A percentile compares a stretch with the other conserved stretches of the same genome.
Evolutionary conservation across 2,888 invertebrate genomes (phyloP).

Genomic region (Drosophila multiciliata): DNA sequence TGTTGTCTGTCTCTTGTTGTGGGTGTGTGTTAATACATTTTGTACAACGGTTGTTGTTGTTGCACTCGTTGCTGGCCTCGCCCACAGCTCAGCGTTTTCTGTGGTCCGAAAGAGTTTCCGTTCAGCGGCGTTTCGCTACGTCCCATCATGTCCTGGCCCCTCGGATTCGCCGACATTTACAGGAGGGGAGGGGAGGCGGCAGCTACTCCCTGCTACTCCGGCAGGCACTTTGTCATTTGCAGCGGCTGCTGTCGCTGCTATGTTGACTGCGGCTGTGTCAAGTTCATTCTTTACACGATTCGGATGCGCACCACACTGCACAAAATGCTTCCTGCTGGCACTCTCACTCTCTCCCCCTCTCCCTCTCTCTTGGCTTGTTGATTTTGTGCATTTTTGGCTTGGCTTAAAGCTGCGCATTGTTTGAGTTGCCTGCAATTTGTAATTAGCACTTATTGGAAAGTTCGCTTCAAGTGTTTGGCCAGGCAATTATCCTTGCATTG

Average conservation of each 20-base stretch:
- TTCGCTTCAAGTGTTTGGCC: neutral
- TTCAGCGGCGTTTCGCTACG: slow-evolving; percentile 48
- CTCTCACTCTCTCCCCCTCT: neutral
- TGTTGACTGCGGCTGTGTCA: slow-evolving; percentile 49
- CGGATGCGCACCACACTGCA: slow-evolving; percentile 35
- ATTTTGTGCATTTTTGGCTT: slow-evolving; percentile 1
- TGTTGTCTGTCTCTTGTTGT: slow-evolving; percentile 17
- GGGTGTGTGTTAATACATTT: slow-evolving; percentile 29
- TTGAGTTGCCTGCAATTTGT: slow-evolving; percentile 25
- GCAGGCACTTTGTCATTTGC: slow-evolving; percentile 61
- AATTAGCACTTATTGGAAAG: slow-evolving; percentile 26
- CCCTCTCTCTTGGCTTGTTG: neutral
- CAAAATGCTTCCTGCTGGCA: slow-evolving; percentile 32
- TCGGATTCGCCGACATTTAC: slow-evolving; percentile 1
- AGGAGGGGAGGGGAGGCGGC: too few species aligned
- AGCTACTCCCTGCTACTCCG: slow-evolving; percentile 30
- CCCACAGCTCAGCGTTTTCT: slow-evolving; percentile 65
- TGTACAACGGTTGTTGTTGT: slow-evolving; percentile 11
- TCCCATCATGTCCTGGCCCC: slow-evolving; percentile 20
- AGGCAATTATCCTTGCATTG: neutral
- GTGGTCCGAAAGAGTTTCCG: slow-evolving; percentile 66
- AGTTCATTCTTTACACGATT: slow-evolving; percentile 58
- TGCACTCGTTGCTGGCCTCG: slow-evolving; percentile 30
- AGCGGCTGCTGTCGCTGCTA: slow-evolving; percentile 28
- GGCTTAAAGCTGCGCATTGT: slow-evolving; percentile 30